Percentiles rank a stretch among this genome's conserved stretches.
These are phyloP conservation scores for Diplodus sargus DNA, from an alignment of 2,797 vertebrate genomes.

Conservation along the genomic window DNA sequence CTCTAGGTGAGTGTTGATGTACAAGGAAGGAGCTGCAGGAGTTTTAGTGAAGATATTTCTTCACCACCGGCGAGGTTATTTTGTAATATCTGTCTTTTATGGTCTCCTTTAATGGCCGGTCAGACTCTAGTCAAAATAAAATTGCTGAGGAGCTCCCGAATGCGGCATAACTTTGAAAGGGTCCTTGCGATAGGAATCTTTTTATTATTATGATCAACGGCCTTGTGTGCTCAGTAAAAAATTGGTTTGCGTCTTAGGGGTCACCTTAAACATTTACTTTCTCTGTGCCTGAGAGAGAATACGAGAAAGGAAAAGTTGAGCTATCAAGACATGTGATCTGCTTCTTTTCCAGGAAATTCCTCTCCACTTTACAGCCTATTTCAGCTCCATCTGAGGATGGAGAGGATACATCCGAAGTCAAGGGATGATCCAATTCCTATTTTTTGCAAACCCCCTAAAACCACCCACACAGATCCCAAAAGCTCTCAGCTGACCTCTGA, in stretches of 20 bases:
- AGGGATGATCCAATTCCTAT: constrained; percentile 40
- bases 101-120: constrained; percentile 39
- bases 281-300: neutral
- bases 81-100: constrained; percentile 42
- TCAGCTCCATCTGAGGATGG: constrained; percentile 51
- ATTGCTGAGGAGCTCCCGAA: constrained; percentile 13
- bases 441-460: constrained; percentile 44
- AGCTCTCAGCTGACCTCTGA: constrained; percentile 44
- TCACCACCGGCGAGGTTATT: constrained; percentile 7
- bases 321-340: constrained; percentile 41
- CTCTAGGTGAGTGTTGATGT: constrained; percentile 25
- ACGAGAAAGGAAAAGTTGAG: constrained; percentile 11
- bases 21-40: neutral
- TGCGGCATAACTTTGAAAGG: constrained; percentile 46
- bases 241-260: constrained; percentile 31
- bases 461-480: constrained; percentile 40
- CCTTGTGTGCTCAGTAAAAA: constrained; percentile 30
- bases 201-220: constrained; percentile 53
- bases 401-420: constrained; percentile 42
- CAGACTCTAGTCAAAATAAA: constrained; percentile 45
- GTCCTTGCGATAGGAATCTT: constrained; percentile 11
- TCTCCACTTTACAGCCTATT: constrained; percentile 18
- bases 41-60: constrained; percentile 6
- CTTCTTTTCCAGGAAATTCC: constrained; percentile 61
- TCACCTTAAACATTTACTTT: constrained; percentile 55